A percentile compares a stretch with the other conserved stretches of the same genome.
These are phyloP conservation scores for Epinephelus lanceolatus DNA, from an alignment of 2,113 vertebrate species.

Conservation along the genomic window DNA sequence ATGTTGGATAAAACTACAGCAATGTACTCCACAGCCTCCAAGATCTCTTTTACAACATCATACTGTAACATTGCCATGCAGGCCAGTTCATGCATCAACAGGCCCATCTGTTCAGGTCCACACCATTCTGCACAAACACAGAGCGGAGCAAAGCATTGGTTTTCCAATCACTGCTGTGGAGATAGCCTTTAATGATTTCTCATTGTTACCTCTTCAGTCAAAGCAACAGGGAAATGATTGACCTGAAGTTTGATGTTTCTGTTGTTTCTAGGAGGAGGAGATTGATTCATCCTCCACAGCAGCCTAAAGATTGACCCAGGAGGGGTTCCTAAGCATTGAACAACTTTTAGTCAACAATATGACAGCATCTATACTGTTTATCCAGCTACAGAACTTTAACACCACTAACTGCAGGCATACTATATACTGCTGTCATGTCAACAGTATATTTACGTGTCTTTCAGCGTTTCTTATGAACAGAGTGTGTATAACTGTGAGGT, in stretches of 20 bases:
- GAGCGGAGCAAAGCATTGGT: background rate
- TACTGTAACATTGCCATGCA: background rate
- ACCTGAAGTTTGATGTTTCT: background rate
- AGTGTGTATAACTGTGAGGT: background rate
- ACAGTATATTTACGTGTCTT: background rate
- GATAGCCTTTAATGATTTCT: background rate
- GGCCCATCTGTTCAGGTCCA: slow-evolving; percentile 7
- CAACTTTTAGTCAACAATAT: background rate
- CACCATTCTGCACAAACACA: background rate
- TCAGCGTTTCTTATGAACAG: background rate
- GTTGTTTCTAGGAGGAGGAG: background rate
- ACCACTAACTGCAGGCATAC: too few relatives aligned
- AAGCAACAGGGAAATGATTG: background rate
- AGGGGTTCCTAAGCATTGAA: background rate
- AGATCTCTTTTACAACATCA: background rate
- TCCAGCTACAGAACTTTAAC: background rate
- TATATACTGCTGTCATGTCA: too few relatives aligned
- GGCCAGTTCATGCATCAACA: slow-evolving; percentile 7
- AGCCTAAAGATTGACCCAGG: background rate
- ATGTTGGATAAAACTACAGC: slow-evolving; percentile 17
- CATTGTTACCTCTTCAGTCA: background rate
- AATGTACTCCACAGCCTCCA: background rate
- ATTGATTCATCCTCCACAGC: background rate
- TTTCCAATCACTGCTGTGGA: background rate
- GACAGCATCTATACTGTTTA: background rate